phyloP scores from a whole-genome alignment of 2,113 vertebrate genomes.

The Pyxicephalus adspersus region DNA sequence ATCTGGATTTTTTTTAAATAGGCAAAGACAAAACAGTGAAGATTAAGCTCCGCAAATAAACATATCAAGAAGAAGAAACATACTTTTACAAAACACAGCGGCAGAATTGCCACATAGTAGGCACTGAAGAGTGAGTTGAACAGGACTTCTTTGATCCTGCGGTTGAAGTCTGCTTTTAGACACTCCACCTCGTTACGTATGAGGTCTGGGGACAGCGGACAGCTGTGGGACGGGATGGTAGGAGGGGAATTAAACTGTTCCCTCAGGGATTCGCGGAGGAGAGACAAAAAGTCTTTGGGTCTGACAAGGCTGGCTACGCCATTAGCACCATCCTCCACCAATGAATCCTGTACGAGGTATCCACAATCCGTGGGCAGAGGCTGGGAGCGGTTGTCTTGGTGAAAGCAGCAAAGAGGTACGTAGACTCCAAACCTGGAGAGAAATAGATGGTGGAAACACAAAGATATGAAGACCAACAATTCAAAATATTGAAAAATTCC shows the following conservation, averaged over 20 bases:
- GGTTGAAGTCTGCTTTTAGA: slow-evolving; percentile 96
- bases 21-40: neutral
- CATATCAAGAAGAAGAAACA: slow-evolving; percentile 47
- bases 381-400: slow-evolving; percentile 89
- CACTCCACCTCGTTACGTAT: slow-evolving; percentile 96
- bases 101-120: slow-evolving; percentile 96
- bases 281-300: slow-evolving; percentile 89
- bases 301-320: slow-evolving; percentile 77
- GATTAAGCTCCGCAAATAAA: neutral
- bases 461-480: neutral
- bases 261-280: slow-evolving; percentile 88
- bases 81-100: slow-evolving; percentile 97
- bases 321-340: slow-evolving; percentile 75
- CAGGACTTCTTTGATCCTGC: slow-evolving; percentile 96
- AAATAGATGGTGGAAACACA: slow-evolving; percentile 43
- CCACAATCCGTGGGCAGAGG: slow-evolving; percentile 79
- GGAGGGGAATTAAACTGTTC: slow-evolving; percentile 90
- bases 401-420: slow-evolving; percentile 96
- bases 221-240: slow-evolving; percentile 89
- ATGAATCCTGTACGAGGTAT: slow-evolving; percentile 81
- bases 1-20: too few species aligned
- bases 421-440: slow-evolving; percentile 90
- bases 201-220: slow-evolving; percentile 91
- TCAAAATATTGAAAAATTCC: neutral
- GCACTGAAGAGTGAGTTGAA: slow-evolving; percentile 99